phyloP scores from a whole-genome alignment of 23 tunicate species.

The Corella eumyota region DNA sequence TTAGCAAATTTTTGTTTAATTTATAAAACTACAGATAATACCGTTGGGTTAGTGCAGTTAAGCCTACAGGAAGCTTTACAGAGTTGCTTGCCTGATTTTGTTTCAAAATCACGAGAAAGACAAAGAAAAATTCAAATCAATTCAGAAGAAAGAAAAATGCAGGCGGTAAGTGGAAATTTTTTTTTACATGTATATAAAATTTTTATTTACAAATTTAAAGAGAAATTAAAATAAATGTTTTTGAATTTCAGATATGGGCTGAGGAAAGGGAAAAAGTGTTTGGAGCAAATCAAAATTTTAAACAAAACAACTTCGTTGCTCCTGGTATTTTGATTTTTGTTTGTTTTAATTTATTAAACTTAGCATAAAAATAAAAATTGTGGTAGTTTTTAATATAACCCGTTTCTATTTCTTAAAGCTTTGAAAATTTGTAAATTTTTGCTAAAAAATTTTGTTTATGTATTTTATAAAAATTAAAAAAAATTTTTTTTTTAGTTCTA shows the following conservation, averaged over 20 bases:
- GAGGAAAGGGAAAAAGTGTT: constrained; percentile 44
- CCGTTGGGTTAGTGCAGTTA: constrained; percentile 31
- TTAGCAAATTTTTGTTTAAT: too few species aligned
- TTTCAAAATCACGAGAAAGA: constrained; percentile 48
- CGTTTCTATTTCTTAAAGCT: too few species aligned
- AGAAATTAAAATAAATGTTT: neutral
- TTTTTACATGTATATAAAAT: neutral
- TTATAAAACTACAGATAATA: too few species aligned
- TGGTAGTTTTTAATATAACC: too few species aligned
- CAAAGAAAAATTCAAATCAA: constrained; percentile 50
- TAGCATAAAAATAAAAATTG: too few species aligned
- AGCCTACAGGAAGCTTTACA: constrained; percentile 61
- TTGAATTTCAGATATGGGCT: constrained; percentile 40
- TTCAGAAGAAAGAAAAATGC: constrained; percentile 66
- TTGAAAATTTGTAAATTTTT: too few species aligned
- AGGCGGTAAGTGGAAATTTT: constrained; percentile 24
- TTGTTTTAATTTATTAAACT: too few species aligned
- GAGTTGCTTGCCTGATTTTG: constrained; percentile 34
- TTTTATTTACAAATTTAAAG: neutral
- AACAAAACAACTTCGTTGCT: too few species aligned
- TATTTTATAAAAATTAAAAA: too few species aligned
- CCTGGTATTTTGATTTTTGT: too few species aligned
- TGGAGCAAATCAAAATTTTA: constrained; percentile 14
- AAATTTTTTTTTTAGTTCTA: too few species aligned
- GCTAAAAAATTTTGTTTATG: too few species aligned